phyloP scores from a whole-genome alignment of 2,797 vertebrate genomes.

The Brotula barbata region DNA sequence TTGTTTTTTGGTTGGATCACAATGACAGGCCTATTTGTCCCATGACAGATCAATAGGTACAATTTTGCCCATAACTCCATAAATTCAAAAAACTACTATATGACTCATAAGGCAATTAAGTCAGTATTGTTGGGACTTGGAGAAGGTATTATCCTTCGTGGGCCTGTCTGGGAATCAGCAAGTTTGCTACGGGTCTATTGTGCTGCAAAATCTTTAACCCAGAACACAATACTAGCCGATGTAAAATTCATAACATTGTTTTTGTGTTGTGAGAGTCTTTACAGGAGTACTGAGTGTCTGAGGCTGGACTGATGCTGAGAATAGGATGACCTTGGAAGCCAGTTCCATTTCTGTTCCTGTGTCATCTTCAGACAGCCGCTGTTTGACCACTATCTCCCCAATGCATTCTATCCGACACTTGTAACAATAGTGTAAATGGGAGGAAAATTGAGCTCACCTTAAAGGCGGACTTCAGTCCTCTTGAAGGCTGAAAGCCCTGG shows the following conservation, averaged over 20 bases:
- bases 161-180: background rate
- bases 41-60: no score
- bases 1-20: no score
- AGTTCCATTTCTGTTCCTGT: constrained; percentile 68
- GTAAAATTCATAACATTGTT: constrained; percentile 55
- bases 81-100: no score
- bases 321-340: constrained; percentile 77
- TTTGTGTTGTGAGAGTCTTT: constrained; percentile 42
- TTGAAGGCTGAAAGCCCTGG: constrained; percentile 81
- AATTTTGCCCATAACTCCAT: no score
- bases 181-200: constrained; percentile 19
- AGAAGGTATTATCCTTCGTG: no score
- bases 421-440: constrained; percentile 82
- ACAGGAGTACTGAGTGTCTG: constrained; percentile 49
- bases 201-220: constrained; percentile 30
- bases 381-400: constrained; percentile 76
- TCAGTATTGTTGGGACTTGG: no score
- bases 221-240: constrained; percentile 28
- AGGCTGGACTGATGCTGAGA: constrained; percentile 50
- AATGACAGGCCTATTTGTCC: no score
- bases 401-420: constrained; percentile 77
- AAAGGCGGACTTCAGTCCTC: constrained; percentile 80
- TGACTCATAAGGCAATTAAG: no score
- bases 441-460: constrained; percentile 84
- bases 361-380: constrained; percentile 74